Evolutionary conservation across 1,140 invertebrate genomes (phyloP).

Genomic region (Heliconius congener): DNA sequence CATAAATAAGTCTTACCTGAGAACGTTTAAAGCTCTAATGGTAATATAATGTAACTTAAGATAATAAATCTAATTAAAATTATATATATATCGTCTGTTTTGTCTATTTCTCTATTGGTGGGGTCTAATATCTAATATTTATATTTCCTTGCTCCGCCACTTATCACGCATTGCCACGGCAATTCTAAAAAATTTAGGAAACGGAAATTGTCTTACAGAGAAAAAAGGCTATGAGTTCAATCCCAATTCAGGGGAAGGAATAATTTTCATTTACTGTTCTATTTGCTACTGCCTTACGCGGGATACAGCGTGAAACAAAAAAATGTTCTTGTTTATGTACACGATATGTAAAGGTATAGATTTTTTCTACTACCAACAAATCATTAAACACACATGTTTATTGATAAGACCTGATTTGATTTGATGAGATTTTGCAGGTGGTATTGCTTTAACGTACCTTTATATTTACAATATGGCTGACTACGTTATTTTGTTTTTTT

Average conservation of each 20-base stretch:
- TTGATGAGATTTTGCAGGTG: not conserved
- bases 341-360: not conserved
- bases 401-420: not conserved
- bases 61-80: no score
- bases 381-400: not conserved
- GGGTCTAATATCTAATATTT: no score
- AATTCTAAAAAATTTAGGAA: no score
- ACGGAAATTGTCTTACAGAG: no score
- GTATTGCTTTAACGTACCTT: not conserved
- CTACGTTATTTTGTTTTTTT: not conserved
- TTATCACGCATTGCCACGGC: no score
- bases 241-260: no score
- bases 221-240: no score
- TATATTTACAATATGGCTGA: not conserved
- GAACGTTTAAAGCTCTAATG: not conserved
- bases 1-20: slow-evolving; percentile 26
- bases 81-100: no score
- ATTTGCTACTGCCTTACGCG: not conserved
- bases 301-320: no score
- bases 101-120: no score
- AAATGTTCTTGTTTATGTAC: no score
- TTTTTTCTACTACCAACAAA: not conserved
- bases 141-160: no score
- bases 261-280: not conserved
- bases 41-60: not conserved